Evolutionary conservation across 2,888 invertebrate species (phyloP).

Genomic region (Tridacna gigas): DNA sequence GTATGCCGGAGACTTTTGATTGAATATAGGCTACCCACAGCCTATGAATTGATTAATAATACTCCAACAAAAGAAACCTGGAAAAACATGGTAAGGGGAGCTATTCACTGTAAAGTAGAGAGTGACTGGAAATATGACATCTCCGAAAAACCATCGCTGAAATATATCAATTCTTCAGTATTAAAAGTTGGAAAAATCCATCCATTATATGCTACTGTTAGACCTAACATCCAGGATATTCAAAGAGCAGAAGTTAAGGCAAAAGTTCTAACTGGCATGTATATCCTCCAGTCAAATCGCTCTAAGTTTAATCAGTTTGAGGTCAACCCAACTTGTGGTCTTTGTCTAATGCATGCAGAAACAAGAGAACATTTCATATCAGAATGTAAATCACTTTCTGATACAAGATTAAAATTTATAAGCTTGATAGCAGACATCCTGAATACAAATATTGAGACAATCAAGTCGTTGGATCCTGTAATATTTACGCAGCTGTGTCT

Average conservation of each 20-base stretch:
- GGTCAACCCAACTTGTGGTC: not conserved
- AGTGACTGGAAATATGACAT: not conserved
- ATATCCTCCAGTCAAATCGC: not conserved
- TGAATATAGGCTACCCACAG: not conserved
- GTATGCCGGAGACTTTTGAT: not conserved
- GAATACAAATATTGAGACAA: not conserved
- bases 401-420: not conserved
- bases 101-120: not conserved
- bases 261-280: not conserved
- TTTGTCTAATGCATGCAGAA: not conserved
- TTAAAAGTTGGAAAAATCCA: slow-evolving; percentile 1
- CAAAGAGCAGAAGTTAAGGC: slow-evolving; percentile 3
- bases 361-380: slow-evolving; percentile 11
- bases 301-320: not conserved
- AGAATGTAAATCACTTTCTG: not conserved
- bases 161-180: not conserved
- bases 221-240: not conserved
- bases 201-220: not conserved
- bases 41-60: not conserved
- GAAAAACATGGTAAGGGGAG: not conserved
- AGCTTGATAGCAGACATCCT: not conserved
- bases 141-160: not conserved
- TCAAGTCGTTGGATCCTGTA: not conserved
- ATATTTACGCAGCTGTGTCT: not conserved
- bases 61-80: not conserved